phyloP scores from a whole-genome alignment of 1,140 invertebrate genomes.

The Antheraea pernyi region DNA sequence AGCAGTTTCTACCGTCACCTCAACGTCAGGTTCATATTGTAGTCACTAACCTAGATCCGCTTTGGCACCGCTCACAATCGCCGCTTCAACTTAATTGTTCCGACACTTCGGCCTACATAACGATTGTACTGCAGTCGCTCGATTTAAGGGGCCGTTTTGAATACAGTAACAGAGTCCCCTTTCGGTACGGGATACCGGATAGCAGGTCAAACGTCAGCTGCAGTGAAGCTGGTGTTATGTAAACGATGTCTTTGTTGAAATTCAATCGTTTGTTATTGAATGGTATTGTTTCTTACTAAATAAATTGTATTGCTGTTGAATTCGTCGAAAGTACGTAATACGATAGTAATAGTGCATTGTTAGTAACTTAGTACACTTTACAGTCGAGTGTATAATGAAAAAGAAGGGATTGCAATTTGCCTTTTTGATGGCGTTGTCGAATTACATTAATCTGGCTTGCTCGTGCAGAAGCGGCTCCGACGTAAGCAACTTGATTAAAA shows the following conservation, averaged over 20 bases:
- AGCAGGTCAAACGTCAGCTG: slow-evolving; percentile 45
- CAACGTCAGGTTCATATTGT: slow-evolving; percentile 58
- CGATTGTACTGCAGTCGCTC: slow-evolving; percentile 72
- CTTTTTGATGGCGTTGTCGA: slow-evolving; percentile 75
- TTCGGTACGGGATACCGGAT: slow-evolving; percentile 44
- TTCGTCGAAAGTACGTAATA: slow-evolving; percentile 25
- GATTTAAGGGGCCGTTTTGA: slow-evolving; percentile 60
- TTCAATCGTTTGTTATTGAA: slow-evolving; percentile 44
- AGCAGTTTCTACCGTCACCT: slow-evolving; percentile 46
- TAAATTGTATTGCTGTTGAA: slow-evolving; percentile 22
- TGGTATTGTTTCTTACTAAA: slow-evolving; percentile 37
- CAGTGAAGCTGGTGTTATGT: slow-evolving; percentile 44
- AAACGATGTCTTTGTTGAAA: slow-evolving; percentile 40
- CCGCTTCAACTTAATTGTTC: slow-evolving; percentile 77
- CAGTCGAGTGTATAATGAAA: slow-evolving; percentile 65
- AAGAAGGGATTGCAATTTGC: slow-evolving; percentile 75
- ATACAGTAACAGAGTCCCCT: slow-evolving; percentile 47
- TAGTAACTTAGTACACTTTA: slow-evolving; percentile 43
- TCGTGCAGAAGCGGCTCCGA: slow-evolving; percentile 57
- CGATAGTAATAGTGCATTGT: slow-evolving; percentile 13
- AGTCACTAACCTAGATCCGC: slow-evolving; percentile 74
- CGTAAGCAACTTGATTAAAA: slow-evolving; percentile 75
- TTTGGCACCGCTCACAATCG: slow-evolving; percentile 76
- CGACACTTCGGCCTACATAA: slow-evolving; percentile 74
- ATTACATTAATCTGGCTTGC: slow-evolving; percentile 75